Percentiles rank a stretch among this genome's conserved stretches.
Evolutionary conservation across 2,113 vertebrate genomes (phyloP).

Genomic region (Setophaga coronata): DNA sequence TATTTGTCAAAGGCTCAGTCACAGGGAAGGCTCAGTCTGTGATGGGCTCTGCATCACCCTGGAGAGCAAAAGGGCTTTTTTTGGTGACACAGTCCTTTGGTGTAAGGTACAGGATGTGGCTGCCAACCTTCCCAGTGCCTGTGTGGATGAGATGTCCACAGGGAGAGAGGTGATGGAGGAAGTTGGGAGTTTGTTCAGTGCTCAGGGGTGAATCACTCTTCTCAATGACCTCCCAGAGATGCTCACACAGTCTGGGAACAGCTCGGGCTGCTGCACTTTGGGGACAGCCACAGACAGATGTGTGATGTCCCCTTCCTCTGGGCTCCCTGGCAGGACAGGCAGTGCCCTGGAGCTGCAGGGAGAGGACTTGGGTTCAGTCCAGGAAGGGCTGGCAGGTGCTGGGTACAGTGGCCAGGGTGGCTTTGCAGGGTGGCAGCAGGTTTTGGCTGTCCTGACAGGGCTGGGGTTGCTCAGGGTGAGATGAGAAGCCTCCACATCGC

Average conservation of each 20-base stretch:
- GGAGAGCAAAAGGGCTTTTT: not conserved
- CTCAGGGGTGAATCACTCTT: not conserved
- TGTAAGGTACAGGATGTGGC: not conserved
- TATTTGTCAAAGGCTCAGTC: not conserved
- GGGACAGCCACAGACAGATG: not conserved
- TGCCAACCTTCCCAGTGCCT: not conserved
- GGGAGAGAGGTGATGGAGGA: not conserved
- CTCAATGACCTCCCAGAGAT: not conserved
- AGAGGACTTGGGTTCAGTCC: not conserved
- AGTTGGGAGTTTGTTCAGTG: not conserved
- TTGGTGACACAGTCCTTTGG: not conserved
- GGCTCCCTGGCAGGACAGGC: not conserved
- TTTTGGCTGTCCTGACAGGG: not conserved
- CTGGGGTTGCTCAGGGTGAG: fast-evolving
- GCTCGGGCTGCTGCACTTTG: fast-evolving
- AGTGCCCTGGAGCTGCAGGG: not conserved
- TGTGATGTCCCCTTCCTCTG: not conserved
- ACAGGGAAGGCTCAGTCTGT: not conserved
- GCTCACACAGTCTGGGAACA: not conserved
- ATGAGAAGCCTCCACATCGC: not conserved
- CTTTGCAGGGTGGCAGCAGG: not conserved
- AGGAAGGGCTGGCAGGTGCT: not conserved
- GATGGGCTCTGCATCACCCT: not conserved
- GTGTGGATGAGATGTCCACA: not conserved
- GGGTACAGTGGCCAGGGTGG: not conserved